phyloP scores from a whole-genome alignment of 2,888 invertebrate genomes.

The Epinotia bilunana region DNA sequence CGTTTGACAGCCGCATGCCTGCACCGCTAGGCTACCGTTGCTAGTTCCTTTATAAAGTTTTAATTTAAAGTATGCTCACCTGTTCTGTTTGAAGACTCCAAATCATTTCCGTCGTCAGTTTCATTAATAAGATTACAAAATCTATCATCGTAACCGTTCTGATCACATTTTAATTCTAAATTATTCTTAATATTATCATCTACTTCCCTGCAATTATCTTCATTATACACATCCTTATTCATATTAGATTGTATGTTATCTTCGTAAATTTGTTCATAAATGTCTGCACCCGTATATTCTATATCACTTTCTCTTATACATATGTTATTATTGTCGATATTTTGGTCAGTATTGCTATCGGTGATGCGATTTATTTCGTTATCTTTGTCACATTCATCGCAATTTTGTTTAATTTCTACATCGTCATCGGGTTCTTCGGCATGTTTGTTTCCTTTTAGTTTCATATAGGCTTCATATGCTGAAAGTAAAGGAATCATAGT shows the following conservation, averaged over 20 bases:
- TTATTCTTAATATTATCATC: conserved; percentile 15
- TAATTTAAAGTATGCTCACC: conserved; percentile 53
- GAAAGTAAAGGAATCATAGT: conserved; percentile 51
- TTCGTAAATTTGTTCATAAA: conserved; percentile 37
- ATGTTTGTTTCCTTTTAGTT: conserved; percentile 51
- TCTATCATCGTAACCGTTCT: conserved; percentile 4
- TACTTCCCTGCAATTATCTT: conserved; percentile 5
- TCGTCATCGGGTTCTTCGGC: background rate
- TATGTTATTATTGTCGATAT: conserved; percentile 31
- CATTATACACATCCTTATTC: conserved; percentile 11
- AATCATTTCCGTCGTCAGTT: conserved; percentile 42
- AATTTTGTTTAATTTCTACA: conserved; percentile 43
- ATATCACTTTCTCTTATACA: background rate
- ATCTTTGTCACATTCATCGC: conserved; percentile 52
- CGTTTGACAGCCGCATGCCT: too few relatives aligned
- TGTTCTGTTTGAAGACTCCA: conserved; percentile 54
- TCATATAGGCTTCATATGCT: conserved; percentile 72
- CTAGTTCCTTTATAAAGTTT: too few relatives aligned
- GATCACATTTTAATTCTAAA: conserved; percentile 2
- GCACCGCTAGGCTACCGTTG: too few relatives aligned
- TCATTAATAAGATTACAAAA: conserved; percentile 1
- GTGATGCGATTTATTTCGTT: conserved; percentile 51
- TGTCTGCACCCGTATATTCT: conserved; percentile 16
- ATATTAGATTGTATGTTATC: conserved; percentile 45
- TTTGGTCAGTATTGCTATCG: conserved; percentile 40